phyloP scores from a whole-genome alignment of 30 jellyfish, hydroid and myxozoan species.

The Pelagia noctiluca region DNA sequence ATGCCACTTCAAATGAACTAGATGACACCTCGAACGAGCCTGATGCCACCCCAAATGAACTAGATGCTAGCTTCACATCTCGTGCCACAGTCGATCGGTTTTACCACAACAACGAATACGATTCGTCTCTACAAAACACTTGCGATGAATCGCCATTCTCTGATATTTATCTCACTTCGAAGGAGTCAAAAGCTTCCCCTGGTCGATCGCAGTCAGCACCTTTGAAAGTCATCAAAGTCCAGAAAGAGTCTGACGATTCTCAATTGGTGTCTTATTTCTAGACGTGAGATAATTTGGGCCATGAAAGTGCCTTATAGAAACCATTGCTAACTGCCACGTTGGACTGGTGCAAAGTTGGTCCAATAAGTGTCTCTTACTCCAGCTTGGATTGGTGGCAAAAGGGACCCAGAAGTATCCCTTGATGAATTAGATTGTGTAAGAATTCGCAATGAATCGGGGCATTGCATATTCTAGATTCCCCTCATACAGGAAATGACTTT shows the following conservation, averaged over 20 bases:
- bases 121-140: too few relatives aligned
- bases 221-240: constrained; percentile 1
- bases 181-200: background rate
- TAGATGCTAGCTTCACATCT: too few relatives aligned
- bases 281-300: background rate
- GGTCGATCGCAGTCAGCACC: constrained; percentile 17
- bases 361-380: background rate
- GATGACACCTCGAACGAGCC: background rate
- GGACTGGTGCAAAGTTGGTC: background rate
- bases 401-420: background rate
- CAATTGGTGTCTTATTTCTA: constrained; percentile 22
- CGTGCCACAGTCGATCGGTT: too few relatives aligned
- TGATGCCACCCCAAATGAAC: background rate
- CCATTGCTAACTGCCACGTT: background rate
- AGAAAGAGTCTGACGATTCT: background rate
- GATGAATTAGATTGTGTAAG: background rate
- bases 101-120: too few relatives aligned
- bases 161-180: background rate
- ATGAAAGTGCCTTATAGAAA: background rate
- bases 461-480: too few relatives aligned
- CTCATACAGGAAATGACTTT: too few relatives aligned
- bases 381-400: background rate
- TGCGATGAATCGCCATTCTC: background rate
- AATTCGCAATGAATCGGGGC: too few relatives aligned
- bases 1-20: background rate